A percentile compares a stretch with the other conserved stretches of the same genome.
Evolutionary conservation across 2,113 vertebrate genomes (phyloP).

Genomic region (Psilopsiagon aymara): DNA sequence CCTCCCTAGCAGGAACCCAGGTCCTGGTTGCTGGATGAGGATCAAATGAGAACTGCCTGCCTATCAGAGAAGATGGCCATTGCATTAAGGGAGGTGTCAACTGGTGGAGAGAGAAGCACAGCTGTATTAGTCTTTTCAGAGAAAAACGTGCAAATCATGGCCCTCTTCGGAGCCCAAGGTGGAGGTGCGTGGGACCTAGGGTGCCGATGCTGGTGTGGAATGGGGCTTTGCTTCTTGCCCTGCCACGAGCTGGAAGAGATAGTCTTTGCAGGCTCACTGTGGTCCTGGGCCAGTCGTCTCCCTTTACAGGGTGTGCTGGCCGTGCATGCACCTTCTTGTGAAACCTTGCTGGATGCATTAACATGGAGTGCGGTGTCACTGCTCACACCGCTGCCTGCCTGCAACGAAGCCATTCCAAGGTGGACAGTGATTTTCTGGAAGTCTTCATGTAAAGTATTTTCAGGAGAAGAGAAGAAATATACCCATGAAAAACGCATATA

Average conservation of each 20-base stretch:
- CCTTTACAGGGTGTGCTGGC: neutral
- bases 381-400: neutral
- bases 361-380: rapidly evolving
- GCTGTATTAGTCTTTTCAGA: neutral
- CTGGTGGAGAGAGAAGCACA: neutral
- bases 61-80: neutral
- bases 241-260: neutral
- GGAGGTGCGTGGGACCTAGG: neutral
- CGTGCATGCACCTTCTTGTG: rapidly evolving
- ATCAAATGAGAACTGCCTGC: neutral
- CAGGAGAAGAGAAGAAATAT: neutral
- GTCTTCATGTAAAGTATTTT: neutral
- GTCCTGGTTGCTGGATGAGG: neutral
- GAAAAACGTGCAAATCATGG: neutral
- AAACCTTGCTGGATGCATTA: neutral
- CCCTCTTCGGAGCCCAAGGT: neutral
- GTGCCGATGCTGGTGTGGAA: rapidly evolving
- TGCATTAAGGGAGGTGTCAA: neutral
- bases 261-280: neutral
- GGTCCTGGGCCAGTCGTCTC: neutral
- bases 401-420: neutral
- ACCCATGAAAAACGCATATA: neutral
- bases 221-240: neutral
- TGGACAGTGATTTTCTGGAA: neutral
- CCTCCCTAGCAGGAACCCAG: neutral